A percentile compares a stretch with the other conserved stretches of the same genome.
Conservation (phyloP, 1,140 invertebrate genomes). For the Drosophila bifasciata region DNA sequence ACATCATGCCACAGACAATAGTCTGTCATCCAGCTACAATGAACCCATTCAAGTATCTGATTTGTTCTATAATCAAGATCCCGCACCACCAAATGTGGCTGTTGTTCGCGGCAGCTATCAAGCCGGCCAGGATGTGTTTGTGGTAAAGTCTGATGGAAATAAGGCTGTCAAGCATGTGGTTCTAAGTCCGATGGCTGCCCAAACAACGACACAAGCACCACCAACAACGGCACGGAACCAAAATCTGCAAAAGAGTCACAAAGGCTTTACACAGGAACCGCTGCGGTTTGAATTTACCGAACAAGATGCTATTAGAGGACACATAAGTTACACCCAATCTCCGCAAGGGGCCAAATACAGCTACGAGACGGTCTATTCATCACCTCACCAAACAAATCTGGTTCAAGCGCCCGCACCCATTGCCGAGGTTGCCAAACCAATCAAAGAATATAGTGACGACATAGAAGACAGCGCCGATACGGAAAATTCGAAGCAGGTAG, state of each 20-base stretch:
- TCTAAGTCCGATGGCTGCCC: slow-evolving; percentile 36
- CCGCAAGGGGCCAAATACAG: slow-evolving; percentile 51
- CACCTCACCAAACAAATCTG: slow-evolving; percentile 25
- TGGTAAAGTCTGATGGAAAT: slow-evolving; percentile 78
- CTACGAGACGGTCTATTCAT: slow-evolving; percentile 56
- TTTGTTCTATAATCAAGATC: slow-evolving; percentile 76
- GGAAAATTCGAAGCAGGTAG: slow-evolving; percentile 39
- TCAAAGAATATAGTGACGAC: slow-evolving; percentile 52
- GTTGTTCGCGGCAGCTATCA: slow-evolving; percentile 80
- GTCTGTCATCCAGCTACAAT: slow-evolving; percentile 59
- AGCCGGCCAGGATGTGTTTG: slow-evolving; percentile 69
- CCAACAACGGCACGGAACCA: slow-evolving; percentile 38
- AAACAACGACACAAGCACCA: slow-evolving; percentile 42
- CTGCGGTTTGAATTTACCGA: slow-evolving; percentile 80
- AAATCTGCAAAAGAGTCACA: slow-evolving; percentile 34
- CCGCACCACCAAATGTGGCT: slow-evolving; percentile 52
- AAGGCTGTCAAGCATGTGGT: slow-evolving; percentile 76
- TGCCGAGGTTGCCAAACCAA: slow-evolving; percentile 33
- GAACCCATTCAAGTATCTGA: slow-evolving; percentile 70
- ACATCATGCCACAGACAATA: slow-evolving; percentile 27
- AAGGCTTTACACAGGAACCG: slow-evolving; percentile 64
- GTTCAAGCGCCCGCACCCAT: slow-evolving; percentile 10
- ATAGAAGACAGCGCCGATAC: slow-evolving; percentile 54
- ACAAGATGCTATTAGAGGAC: slow-evolving; percentile 68
- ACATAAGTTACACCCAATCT: slow-evolving; percentile 64